Percentiles rank a stretch among this genome's conserved stretches.
These are phyloP conservation scores for Pangasius sanitwongsei DNA, from an alignment of 2,797 vertebrate genomes.

Conservation along the genomic window DNA sequence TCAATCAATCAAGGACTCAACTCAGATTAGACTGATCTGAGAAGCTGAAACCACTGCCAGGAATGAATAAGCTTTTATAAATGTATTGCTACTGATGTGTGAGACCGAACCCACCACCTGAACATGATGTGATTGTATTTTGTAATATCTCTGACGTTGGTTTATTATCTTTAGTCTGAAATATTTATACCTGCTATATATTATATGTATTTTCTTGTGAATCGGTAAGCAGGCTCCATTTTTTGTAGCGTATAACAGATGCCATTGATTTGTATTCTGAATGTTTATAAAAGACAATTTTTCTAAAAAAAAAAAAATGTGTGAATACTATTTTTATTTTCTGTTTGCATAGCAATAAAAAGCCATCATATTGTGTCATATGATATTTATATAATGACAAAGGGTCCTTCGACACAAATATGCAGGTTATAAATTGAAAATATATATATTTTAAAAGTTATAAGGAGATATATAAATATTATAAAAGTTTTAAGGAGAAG, in stretches of 20 bases:
- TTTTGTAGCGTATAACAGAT: background rate
- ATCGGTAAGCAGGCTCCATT: background rate
- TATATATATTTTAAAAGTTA: too few species aligned
- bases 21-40: background rate
- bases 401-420: background rate
- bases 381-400: background rate
- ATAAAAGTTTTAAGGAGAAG: too few species aligned
- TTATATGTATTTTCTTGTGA: background rate
- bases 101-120: background rate
- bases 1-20: background rate
- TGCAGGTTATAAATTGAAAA: background rate
- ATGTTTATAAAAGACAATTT: background rate
- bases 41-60: constrained; percentile 17
- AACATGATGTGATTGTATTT: constrained; percentile 3
- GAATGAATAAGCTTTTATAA: constrained; percentile 14
- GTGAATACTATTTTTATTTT: background rate
- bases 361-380: background rate
- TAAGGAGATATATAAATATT: too few species aligned
- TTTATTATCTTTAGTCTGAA: background rate
- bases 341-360: background rate
- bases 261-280: background rate
- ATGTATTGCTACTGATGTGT: background rate
- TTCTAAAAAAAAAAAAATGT: background rate
- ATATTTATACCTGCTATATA: constrained; percentile 6
- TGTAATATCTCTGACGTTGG: background rate